Evolutionary conservation across 2,797 vertebrate species (phyloP).

Genomic region (Sylvilagus floridanus): DNA sequence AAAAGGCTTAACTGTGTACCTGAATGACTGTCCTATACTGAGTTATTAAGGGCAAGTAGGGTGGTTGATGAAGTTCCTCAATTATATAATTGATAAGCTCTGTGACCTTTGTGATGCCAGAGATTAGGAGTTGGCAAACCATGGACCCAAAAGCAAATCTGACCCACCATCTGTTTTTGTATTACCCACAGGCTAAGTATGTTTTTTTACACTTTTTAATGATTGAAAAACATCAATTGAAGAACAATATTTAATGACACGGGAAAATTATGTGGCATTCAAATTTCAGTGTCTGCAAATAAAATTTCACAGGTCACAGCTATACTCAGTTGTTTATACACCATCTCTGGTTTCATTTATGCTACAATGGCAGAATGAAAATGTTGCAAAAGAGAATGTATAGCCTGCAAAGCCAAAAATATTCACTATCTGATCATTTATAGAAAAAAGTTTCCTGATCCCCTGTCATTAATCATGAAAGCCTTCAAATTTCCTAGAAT

Average conservation of each 20-base stretch:
- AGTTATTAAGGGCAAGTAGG: constrained; percentile 21
- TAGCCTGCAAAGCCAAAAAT: background rate
- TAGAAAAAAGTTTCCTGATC: background rate
- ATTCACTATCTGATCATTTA: background rate
- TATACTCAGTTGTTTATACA: background rate
- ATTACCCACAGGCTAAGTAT: constrained; percentile 29
- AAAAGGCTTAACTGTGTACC: background rate
- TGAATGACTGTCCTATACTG: constrained; percentile 7
- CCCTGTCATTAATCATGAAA: background rate
- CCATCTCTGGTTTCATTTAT: background rate
- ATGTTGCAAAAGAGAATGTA: background rate
- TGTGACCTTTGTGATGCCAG: constrained; percentile 51
- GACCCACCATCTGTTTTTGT: constrained; percentile 2
- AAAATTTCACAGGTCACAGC: background rate
- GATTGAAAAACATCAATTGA: background rate
- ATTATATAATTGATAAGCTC: background rate
- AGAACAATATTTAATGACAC: background rate
- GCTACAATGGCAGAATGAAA: background rate
- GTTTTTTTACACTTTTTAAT: constrained; percentile 33
- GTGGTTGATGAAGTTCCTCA: constrained; percentile 24
- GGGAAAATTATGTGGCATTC: constrained; percentile 12
- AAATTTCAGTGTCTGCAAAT: constrained; percentile 46
- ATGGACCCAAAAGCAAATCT: constrained; percentile 40
- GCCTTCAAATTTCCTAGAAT: constrained; percentile 59
- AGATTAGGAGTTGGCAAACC: constrained; percentile 26